Conservation (phyloP, 2,113 vertebrate genomes). For the Stercorarius parasiticus region DNA sequence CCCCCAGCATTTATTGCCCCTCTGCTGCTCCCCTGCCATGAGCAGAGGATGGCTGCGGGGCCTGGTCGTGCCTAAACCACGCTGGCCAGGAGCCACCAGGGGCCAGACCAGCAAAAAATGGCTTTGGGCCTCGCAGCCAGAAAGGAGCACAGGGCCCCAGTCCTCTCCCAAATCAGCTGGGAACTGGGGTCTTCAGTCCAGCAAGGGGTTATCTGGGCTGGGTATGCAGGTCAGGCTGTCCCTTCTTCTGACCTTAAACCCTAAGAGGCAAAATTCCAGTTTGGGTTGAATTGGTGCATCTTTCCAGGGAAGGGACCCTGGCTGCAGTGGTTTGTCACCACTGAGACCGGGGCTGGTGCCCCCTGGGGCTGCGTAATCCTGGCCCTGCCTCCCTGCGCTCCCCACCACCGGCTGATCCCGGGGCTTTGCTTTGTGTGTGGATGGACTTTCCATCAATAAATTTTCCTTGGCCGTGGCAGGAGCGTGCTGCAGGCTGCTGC, state of each 20-base stretch:
- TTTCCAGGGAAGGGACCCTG: neutral
- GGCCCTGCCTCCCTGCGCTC: accelerated
- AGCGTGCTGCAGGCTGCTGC: neutral
- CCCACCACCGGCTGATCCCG: no score
- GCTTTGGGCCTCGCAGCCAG: neutral
- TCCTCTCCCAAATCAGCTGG: neutral
- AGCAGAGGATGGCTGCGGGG: neutral
- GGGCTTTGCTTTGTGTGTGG: accelerated
- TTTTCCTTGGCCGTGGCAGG: neutral
- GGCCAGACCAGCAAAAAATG: neutral
- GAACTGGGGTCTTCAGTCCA: neutral
- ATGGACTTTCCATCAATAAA: constrained; percentile 1
- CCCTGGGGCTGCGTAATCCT: neutral
- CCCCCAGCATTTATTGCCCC: neutral
- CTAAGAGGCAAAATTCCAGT: neutral
- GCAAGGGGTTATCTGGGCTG: neutral
- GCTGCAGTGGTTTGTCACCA: neutral
- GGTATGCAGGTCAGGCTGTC: neutral
- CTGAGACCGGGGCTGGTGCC: no score
- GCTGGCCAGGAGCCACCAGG: neutral
- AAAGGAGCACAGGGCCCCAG: neutral
- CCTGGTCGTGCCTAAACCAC: accelerated
- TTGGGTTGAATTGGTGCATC: neutral
- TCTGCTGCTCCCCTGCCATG: neutral
- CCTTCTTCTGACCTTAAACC: neutral